phyloP scores from a whole-genome alignment of 2,113 vertebrate genomes.

The Amia ocellicauda region DNA sequence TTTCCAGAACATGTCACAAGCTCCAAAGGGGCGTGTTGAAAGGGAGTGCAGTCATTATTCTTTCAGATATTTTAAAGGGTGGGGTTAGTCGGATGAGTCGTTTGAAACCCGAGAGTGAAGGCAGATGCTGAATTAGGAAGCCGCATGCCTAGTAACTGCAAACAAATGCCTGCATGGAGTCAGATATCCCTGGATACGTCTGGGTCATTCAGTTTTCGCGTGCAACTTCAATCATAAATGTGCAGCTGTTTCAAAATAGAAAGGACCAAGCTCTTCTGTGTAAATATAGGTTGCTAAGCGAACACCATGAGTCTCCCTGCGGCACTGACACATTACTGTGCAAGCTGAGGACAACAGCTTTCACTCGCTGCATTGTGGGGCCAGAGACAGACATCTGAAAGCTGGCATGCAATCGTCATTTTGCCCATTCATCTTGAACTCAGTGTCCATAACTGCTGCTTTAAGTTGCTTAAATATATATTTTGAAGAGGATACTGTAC shows the following conservation, averaged over 20 bases:
- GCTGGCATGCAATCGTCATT: too few species aligned
- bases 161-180: constrained; percentile 44
- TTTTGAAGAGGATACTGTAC: too few species aligned
- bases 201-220: constrained; percentile 22
- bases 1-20: neutral
- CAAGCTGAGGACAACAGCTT: constrained; percentile 25
- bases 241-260: constrained; percentile 48
- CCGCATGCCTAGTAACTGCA: constrained; percentile 51
- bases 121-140: constrained; percentile 43
- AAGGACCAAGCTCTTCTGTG: constrained; percentile 31
- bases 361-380: constrained; percentile 9
- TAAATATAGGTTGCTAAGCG: constrained; percentile 67
- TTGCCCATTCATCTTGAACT: too few species aligned
- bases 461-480: too few species aligned
- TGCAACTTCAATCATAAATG: constrained; percentile 27
- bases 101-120: constrained; percentile 46
- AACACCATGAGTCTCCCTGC: constrained; percentile 46
- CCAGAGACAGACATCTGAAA: too few species aligned
- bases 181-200: constrained; percentile 30
- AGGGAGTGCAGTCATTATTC: neutral
- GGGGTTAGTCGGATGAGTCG: constrained; percentile 23
- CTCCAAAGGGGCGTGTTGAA: neutral
- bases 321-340: constrained; percentile 37
- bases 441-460: too few species aligned
- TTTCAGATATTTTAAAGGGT: constrained; percentile 11